A percentile compares a stretch with the other conserved stretches of the same genome.
These are phyloP conservation scores for Dolichotis patagonum DNA, from an alignment of 2,113 vertebrate species.

Conservation along the genomic window DNA sequence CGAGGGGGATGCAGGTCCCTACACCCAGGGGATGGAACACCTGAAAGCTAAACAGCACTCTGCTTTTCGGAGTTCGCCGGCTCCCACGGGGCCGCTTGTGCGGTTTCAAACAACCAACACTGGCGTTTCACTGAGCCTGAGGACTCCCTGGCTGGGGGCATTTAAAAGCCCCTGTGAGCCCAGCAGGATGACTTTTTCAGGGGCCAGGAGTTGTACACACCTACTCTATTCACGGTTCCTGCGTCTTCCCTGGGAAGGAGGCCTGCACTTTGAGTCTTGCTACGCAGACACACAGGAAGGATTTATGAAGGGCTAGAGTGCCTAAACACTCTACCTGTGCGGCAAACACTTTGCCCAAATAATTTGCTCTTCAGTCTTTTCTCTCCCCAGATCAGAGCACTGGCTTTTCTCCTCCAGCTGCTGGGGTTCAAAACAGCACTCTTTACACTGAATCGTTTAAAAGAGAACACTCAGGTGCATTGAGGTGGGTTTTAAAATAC, in stretches of 20 bases:
- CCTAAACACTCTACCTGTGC: neutral
- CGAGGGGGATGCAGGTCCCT: fast-evolving
- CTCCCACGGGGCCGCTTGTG: neutral
- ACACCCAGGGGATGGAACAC: fast-evolving
- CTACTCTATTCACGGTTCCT: neutral
- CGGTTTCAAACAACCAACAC: neutral
- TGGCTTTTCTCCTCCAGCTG: neutral
- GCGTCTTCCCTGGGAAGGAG: neutral
- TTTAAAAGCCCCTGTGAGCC: neutral
- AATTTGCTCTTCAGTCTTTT: conserved; percentile 20
- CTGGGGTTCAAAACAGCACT: neutral
- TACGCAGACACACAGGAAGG: neutral
- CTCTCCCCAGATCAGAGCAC: neutral
- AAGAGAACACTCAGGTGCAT: neutral
- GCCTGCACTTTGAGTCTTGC: neutral
- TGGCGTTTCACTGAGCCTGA: neutral
- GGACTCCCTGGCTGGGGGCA: neutral
- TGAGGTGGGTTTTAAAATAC: conserved; percentile 7
- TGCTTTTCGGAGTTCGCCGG: neutral
- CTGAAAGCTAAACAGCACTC: neutral
- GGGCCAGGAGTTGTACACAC: neutral
- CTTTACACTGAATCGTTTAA: neutral
- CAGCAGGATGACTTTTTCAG: neutral
- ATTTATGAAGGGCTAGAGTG: neutral
- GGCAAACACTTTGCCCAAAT: neutral